These are phyloP conservation scores for Argyresthia goedartella DNA, from an alignment of 2,888 invertebrate species.

Conservation along the genomic window DNA sequence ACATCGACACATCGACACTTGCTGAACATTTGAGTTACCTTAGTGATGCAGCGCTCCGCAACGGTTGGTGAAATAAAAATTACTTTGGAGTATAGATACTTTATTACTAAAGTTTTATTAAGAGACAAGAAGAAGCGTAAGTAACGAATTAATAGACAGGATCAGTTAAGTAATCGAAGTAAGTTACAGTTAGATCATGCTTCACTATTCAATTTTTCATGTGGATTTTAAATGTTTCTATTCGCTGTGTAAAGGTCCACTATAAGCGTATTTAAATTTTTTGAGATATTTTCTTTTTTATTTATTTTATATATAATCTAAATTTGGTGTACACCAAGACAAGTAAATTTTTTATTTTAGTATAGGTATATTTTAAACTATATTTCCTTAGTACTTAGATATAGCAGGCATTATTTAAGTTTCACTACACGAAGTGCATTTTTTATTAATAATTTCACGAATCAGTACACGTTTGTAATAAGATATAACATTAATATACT, in stretches of 20 bases:
- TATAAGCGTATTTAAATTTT: constrained; percentile 46
- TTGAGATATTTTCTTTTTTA: constrained; percentile 29
- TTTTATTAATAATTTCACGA: constrained; percentile 30
- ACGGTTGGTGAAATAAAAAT: constrained; percentile 64
- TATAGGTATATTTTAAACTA: constrained; percentile 16
- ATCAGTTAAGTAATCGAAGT: constrained; percentile 7
- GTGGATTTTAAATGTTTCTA: constrained; percentile 22
- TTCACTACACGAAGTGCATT: constrained; percentile 58
- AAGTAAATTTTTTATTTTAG: constrained; percentile 23
- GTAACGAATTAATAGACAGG: constrained; percentile 30
- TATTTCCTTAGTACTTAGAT: constrained; percentile 41
- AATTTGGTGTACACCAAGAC: constrained; percentile 50
- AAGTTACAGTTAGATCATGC: constrained; percentile 29
- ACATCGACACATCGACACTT: constrained; percentile 39
- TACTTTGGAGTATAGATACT: constrained; percentile 68
- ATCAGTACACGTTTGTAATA: constrained; percentile 30
- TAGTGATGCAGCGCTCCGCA: constrained; percentile 57
- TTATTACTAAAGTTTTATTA: constrained; percentile 59
- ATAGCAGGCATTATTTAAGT: constrained; percentile 49
- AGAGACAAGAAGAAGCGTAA: constrained; percentile 59
- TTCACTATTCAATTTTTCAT: constrained; percentile 27
- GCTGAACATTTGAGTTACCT: constrained; percentile 48
- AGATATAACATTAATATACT: constrained; percentile 19
- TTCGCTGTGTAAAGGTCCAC: constrained; percentile 44
- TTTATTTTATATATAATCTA: constrained; percentile 22